These are phyloP conservation scores for Scytalopus superciliaris DNA, from an alignment of 2,113 vertebrate genomes.

Conservation along the genomic window DNA sequence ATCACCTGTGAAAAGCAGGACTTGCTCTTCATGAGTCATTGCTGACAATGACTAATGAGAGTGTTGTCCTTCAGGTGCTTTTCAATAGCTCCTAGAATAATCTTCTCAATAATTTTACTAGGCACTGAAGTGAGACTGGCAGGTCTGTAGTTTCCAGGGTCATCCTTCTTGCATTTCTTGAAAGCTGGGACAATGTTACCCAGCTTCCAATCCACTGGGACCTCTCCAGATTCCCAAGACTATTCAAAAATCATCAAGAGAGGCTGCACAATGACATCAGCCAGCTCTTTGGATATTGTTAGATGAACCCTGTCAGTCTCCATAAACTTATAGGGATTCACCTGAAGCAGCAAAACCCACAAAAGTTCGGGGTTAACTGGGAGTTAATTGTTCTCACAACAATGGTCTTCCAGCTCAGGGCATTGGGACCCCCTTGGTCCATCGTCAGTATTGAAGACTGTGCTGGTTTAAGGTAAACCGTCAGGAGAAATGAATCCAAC, in stretches of 20 bases:
- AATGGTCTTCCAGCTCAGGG: background rate
- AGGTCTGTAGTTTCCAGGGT: background rate
- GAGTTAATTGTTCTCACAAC: background rate
- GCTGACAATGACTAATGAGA: background rate
- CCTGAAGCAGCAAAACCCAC: background rate
- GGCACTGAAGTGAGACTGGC: background rate
- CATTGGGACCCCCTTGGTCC: accelerated
- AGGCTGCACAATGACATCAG: background rate
- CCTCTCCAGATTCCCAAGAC: background rate
- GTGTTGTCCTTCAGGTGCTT: background rate
- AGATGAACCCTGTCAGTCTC: background rate
- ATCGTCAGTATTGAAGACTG: background rate
- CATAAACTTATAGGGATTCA: background rate
- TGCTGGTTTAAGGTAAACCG: too few relatives aligned
- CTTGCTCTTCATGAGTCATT: background rate
- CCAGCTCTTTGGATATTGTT: background rate
- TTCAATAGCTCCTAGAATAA: background rate
- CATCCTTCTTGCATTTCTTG: background rate
- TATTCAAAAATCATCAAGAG: background rate
- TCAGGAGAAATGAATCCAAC: too few relatives aligned
- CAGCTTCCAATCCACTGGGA: background rate
- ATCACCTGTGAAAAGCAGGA: background rate
- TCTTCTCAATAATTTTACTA: background rate
- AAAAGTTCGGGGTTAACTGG: background rate
- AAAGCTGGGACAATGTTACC: background rate